Base-by-base conservation (phyloP, 2,113 vertebrate species). In the Pangasianodon gigas region DNA sequence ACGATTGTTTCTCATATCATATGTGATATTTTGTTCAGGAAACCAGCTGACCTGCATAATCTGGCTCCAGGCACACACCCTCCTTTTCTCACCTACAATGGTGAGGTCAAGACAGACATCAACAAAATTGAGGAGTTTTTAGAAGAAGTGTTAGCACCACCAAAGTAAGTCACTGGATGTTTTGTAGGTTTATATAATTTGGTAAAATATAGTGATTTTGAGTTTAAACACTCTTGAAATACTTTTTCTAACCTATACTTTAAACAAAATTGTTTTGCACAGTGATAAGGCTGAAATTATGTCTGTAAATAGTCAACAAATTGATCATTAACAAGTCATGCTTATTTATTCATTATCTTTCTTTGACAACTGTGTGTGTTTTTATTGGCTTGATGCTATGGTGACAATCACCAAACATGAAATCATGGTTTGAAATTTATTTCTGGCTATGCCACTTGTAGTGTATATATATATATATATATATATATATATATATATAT, bases 101-200 rank as follows among this genome's bases (percentile, higher is more conserved):
- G 97, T 41, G 98, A 99, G 54, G 97, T 99, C 94, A 99, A 98
- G 96, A 99, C 98, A 1, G 98, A 99, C 26, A 95, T 99, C 94
- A 99, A 99, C 94, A 99, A 99, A 95, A 99, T 99, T 14, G 98
- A 99, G 92, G 98, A 99, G 95, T 99, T 99, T 91, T 96, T 99
- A 87, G 98, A 99, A 95, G 98, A 97, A 92, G 95, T 90, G 37
- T 95, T 99, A 90, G 94, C 95, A 87, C 98, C 98, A 87, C 97
- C 98, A 89, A 98, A 97, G 98, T 99, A 97, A 94, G 92, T 85
- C 13, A 54, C 69, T 79, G 37, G 48, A 77, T 75, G 85, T 81
- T 85, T 83, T 89, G 62, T 37, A 77, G 26, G 16, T 2, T 6
- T 19, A n/a, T 46, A 87, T 21, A 19, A 10, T 79, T 79, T 48